These are phyloP conservation scores for Euura saliciscinereae DNA, from an alignment of 1,140 invertebrate genomes.

Conservation along the genomic window DNA sequence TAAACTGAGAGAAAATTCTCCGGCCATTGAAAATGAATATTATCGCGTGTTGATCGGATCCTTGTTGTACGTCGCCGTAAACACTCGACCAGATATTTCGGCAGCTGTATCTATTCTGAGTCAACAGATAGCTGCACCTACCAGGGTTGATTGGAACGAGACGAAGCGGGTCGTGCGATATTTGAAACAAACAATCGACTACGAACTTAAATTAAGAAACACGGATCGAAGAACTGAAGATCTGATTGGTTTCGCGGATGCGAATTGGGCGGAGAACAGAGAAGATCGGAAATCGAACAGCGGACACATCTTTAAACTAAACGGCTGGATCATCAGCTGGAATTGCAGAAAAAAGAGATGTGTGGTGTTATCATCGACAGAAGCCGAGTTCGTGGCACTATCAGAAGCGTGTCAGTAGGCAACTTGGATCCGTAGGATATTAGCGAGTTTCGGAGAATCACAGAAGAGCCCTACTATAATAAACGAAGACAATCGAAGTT, in stretches of 20 bases:
- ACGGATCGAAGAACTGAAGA: conserved; percentile 17
- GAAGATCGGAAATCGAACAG: conserved; percentile 29
- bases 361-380: conserved; percentile 27
- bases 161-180: conserved; percentile 41
- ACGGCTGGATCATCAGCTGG: conserved; percentile 26
- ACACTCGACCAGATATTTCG: conserved; percentile 49
- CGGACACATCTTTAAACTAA: conserved; percentile 25
- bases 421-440: no score
- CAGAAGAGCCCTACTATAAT: no score
- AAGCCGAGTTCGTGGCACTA: no score
- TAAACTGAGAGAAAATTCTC: conserved; percentile 21
- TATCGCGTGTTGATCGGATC: conserved; percentile 44
- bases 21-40: conserved; percentile 16
- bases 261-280: conserved; percentile 27
- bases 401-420: no score
- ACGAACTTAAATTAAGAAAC: conserved; percentile 23
- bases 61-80: conserved; percentile 46
- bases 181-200: conserved; percentile 31
- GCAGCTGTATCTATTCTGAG: conserved; percentile 41
- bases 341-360: conserved; percentile 21
- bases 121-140: conserved; percentile 35
- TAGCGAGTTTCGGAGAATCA: no score
- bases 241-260: conserved; percentile 26
- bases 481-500: no score
- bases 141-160: conserved; percentile 35